These are phyloP conservation scores for Tenualosa thibaudeaui DNA, from an alignment of 2,797 vertebrate species.

Conservation along the genomic window DNA sequence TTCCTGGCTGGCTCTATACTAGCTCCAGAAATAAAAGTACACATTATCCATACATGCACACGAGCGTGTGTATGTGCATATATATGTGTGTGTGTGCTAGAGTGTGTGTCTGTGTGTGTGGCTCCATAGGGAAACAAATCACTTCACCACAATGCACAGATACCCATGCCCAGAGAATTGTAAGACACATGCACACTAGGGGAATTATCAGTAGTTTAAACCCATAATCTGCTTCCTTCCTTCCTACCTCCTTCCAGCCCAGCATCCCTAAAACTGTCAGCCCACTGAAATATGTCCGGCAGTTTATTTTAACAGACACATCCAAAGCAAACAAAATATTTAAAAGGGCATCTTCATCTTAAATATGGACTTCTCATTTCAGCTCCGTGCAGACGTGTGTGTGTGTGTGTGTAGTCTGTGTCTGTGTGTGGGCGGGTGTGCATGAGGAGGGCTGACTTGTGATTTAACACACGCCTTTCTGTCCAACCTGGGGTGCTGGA, in stretches of 20 bases:
- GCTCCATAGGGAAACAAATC: not conserved
- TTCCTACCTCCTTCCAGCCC: not conserved
- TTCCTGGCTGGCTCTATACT: not conserved
- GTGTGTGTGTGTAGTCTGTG: conserved; percentile 21
- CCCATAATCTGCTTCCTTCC: not conserved
- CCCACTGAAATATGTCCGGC: conserved; percentile 1
- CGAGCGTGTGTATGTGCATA: not conserved
- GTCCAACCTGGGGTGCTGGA: not conserved
- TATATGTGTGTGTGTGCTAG: no score
- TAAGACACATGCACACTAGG: conserved; percentile 23
- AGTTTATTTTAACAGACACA: conserved; percentile 32
- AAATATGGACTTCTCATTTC: not conserved
- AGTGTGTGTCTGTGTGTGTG: not conserved
- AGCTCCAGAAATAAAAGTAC: not conserved
- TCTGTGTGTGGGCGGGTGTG: not conserved
- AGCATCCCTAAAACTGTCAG: conserved; percentile 15
- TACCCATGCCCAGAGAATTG: not conserved
- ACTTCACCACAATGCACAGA: not conserved
- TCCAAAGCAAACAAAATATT: conserved; percentile 31
- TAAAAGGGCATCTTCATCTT: conserved; percentile 23
- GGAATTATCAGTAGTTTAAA: conserved; percentile 14
- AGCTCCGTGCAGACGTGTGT: not conserved
- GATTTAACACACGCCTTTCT: not conserved
- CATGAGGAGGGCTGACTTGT: conserved; percentile 23
- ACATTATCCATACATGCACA: not conserved